Evolutionary conservation across 2,888 invertebrate genomes (phyloP).

Genomic region (Drosophila kambysellisi): DNA sequence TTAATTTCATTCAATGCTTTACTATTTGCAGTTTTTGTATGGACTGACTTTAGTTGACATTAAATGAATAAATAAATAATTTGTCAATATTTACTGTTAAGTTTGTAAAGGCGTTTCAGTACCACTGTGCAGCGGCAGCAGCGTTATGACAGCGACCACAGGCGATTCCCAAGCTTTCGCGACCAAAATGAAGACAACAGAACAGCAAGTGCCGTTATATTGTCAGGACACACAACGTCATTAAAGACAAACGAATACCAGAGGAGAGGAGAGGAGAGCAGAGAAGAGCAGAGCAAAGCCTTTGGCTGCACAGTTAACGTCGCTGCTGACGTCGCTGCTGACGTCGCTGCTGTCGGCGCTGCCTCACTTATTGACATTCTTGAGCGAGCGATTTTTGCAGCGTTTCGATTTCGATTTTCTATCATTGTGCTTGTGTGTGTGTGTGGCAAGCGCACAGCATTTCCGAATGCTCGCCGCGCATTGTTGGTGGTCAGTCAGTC

Average conservation of each 20-base stretch:
- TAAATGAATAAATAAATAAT: no score
- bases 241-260: conserved; percentile 39
- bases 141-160: conserved; percentile 22
- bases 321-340: neutral
- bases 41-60: no score
- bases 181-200: conserved; percentile 70
- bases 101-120: neutral
- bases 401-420: conserved; percentile 64
- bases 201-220: conserved; percentile 55
- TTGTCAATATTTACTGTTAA: neutral
- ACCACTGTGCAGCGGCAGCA: conserved; percentile 24
- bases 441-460: conserved; percentile 66
- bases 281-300: neutral
- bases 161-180: conserved; percentile 32
- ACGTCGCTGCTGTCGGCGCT: conserved; percentile 22
- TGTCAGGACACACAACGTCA: conserved; percentile 56
- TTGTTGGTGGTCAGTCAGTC: conserved; percentile 77
- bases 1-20: no score
- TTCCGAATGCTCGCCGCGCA: conserved; percentile 65
- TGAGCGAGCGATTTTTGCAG: conserved; percentile 48
- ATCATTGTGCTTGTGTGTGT: conserved; percentile 58
- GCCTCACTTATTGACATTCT: conserved; percentile 74
- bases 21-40: no score
- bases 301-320: conserved; percentile 7
- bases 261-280: neutral